Percentiles rank a stretch among this genome's conserved stretches.
phyloP scores from a whole-genome alignment of 2,113 vertebrate species.

The Mesoclemmys tuberculata region DNA sequence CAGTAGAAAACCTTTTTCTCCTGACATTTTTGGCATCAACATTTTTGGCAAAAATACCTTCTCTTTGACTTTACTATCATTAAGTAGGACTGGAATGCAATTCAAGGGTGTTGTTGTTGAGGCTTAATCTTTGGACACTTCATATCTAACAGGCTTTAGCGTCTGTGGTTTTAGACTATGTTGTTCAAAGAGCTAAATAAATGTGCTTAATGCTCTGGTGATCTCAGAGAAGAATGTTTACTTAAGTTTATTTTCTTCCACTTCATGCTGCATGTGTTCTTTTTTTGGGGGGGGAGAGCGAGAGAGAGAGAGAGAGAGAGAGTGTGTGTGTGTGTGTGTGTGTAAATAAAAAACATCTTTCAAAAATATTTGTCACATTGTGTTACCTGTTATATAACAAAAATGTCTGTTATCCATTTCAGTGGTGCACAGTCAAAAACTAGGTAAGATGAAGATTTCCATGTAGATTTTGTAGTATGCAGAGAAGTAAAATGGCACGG shows the following conservation, averaged over 20 bases:
- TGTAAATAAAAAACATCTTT: background rate
- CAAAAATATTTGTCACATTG: background rate
- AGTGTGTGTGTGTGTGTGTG: background rate
- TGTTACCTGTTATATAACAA: too few species aligned
- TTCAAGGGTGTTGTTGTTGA: background rate
- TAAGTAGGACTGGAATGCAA: background rate
- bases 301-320: too few species aligned
- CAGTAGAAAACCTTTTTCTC: constrained; percentile 4
- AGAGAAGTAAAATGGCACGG: background rate
- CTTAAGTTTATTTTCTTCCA: constrained; percentile 3
- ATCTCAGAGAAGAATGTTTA: background rate
- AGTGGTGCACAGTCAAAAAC: background rate
- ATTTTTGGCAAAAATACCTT: constrained; percentile 37
- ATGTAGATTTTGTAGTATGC: background rate
- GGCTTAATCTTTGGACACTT: background rate
- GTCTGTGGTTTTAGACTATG: background rate
- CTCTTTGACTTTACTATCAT: background rate
- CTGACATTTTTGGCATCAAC: constrained; percentile 11
- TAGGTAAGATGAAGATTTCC: background rate
- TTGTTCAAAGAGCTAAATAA: constrained; percentile 7
- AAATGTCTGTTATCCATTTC: background rate
- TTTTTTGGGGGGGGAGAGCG: too few species aligned
- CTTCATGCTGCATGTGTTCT: constrained; percentile 13
- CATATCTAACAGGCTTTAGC: background rate
- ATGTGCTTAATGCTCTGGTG: background rate